Percentiles rank a stretch among this genome's conserved stretches.
These are phyloP conservation scores for Anarsia innoxiella DNA, from an alignment of 2,888 invertebrate species.

Conservation along the genomic window DNA sequence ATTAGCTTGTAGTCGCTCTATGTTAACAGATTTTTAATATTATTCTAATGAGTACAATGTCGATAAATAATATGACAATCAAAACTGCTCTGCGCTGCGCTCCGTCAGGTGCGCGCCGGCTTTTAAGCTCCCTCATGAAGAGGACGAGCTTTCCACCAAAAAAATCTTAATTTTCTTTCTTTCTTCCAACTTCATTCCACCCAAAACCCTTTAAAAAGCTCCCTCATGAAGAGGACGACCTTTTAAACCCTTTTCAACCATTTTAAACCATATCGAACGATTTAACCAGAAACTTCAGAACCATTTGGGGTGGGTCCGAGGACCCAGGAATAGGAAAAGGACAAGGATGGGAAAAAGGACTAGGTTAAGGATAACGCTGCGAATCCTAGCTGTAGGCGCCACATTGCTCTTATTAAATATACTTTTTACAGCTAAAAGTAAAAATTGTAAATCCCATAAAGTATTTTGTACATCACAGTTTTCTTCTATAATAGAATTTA, in stretches of 20 bases:
- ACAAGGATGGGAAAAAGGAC: slow-evolving; percentile 2
- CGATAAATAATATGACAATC: no score
- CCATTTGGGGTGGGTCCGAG: slow-evolving; percentile 4
- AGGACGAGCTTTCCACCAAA: no score
- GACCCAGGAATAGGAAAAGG: slow-evolving; percentile 5
- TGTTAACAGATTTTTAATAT: no score
- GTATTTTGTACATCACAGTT: slow-evolving; percentile 75
- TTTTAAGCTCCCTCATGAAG: no score
- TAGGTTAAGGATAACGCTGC: slow-evolving; percentile 7
- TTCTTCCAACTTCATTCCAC: slow-evolving; percentile 10
- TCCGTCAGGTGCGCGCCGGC: no score
- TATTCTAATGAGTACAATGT: no score
- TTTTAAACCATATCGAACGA: slow-evolving; percentile 11
- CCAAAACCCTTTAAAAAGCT: slow-evolving; percentile 23
- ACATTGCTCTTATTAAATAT: slow-evolving; percentile 67
- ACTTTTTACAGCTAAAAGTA: slow-evolving; percentile 73
- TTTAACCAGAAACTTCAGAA: slow-evolving; percentile 6
- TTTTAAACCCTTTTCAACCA: neutral
- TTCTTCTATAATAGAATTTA: slow-evolving; percentile 14
- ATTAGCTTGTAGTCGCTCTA: no score
- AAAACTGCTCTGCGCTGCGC: no score
- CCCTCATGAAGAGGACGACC: slow-evolving; percentile 34
- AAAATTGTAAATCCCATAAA: slow-evolving; percentile 74
- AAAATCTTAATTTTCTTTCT: neutral
- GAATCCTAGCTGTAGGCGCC: slow-evolving; percentile 25